These are phyloP conservation scores for Miltochrista miniata DNA, from an alignment of 2,888 invertebrate genomes.

Conservation along the genomic window DNA sequence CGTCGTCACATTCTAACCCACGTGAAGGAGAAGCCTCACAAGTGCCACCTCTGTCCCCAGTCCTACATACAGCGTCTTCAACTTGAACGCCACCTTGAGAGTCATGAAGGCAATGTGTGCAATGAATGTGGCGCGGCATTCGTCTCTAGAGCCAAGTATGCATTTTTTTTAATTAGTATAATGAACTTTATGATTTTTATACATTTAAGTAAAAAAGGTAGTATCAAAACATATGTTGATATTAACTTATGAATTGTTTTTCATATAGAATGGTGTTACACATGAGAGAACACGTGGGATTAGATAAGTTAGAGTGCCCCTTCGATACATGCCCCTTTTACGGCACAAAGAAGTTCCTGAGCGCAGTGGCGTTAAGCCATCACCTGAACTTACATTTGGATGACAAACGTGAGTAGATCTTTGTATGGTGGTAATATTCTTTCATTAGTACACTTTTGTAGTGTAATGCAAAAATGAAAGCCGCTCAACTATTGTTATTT, in stretches of 20 bases:
- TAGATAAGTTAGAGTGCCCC: slow-evolving; percentile 53
- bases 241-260: too few relatives aligned
- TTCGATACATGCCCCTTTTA: slow-evolving; percentile 44
- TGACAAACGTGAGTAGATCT: slow-evolving; percentile 51
- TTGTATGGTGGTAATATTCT: too few relatives aligned
- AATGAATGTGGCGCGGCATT: slow-evolving; percentile 50
- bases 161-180: too few relatives aligned
- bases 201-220: too few relatives aligned
- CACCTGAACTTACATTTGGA: slow-evolving; percentile 61
- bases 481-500: too few relatives aligned
- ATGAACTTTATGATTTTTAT: too few relatives aligned
- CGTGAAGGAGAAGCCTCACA: slow-evolving; percentile 68
- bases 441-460: too few relatives aligned
- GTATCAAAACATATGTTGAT: too few relatives aligned
- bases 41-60: slow-evolving; percentile 87
- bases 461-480: too few relatives aligned
- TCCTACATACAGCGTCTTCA: slow-evolving; percentile 94
- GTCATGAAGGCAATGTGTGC: slow-evolving; percentile 88
- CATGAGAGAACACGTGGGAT: slow-evolving; percentile 51
- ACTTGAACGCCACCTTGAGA: slow-evolving; percentile 90
- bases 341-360: slow-evolving; percentile 47
- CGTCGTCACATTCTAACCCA: slow-evolving; percentile 90
- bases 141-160: slow-evolving; percentile 46
- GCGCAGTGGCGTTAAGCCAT: slow-evolving; percentile 40
- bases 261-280: slow-evolving; percentile 59